Conservation (phyloP, 2,797 vertebrate genomes). For the Sparidentex hasta region DNA sequence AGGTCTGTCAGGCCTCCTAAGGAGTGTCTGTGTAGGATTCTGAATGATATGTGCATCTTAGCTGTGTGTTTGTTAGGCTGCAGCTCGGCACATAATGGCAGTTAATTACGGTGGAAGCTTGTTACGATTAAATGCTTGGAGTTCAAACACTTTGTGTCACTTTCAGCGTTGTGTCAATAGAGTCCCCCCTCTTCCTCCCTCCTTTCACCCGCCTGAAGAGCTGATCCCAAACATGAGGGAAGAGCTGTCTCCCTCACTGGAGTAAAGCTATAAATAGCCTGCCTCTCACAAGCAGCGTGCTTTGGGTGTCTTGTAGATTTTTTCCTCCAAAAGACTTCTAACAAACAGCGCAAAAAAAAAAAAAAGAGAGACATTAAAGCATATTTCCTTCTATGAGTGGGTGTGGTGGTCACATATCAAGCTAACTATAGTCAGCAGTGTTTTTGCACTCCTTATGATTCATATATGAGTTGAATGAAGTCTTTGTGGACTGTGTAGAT, state of each 20-base stretch:
- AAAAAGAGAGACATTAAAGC: conserved; percentile 14
- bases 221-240: conserved; percentile 71
- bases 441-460: conserved; percentile 39
- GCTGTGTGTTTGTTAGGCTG: not conserved
- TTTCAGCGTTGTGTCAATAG: conserved; percentile 68
- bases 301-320: conserved; percentile 60
- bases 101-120: not conserved
- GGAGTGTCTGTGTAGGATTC: conserved; percentile 33
- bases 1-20: conserved; percentile 44
- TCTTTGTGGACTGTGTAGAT: conserved; percentile 62
- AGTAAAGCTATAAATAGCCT: conserved; percentile 80
- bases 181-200: conserved; percentile 21
- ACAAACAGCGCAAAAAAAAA: conserved; percentile 42
- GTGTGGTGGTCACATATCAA: conserved; percentile 32
- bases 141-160: conserved; percentile 59
- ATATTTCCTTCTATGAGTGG: conserved; percentile 42
- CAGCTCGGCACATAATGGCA: not conserved
- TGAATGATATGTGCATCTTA: not conserved
- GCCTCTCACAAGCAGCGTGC: conserved; percentile 67
- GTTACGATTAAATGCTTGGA: conserved; percentile 8
- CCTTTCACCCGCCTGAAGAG: conserved; percentile 61
- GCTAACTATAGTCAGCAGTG: conserved; percentile 40
- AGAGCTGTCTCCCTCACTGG: conserved; percentile 62
- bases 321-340: conserved; percentile 47
- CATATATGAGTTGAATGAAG: conserved; percentile 50